Evolutionary conservation across 1,140 invertebrate species (phyloP).

Genomic region (Drosophila setifemur): DNA sequence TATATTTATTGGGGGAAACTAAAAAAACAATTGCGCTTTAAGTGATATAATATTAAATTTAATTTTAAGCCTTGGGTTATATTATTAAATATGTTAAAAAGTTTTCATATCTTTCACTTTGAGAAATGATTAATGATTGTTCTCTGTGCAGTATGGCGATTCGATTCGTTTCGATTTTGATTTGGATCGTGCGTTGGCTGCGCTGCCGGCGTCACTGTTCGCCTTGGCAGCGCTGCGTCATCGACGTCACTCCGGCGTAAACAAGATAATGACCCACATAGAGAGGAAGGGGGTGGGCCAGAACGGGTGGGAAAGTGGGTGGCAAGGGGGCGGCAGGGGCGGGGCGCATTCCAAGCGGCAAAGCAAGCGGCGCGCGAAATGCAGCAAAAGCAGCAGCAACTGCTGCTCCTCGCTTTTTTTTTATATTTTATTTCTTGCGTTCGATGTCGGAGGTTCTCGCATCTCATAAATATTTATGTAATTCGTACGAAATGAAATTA

Average conservation of each 20-base stretch:
- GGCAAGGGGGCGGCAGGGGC: background rate
- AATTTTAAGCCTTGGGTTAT: no score
- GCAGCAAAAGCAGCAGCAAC: constrained; percentile 26
- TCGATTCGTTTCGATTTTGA: background rate
- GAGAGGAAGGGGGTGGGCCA: background rate
- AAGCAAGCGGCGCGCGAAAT: constrained; percentile 47
- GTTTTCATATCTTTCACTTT: background rate
- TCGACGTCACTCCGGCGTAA: constrained; percentile 53
- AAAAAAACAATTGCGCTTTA: no score
- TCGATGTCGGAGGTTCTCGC: no score
- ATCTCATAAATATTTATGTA: constrained; percentile 37
- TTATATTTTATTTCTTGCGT: no score
- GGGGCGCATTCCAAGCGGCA: constrained; percentile 45
- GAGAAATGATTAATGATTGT: background rate
- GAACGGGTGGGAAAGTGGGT: background rate
- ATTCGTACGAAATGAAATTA: no score
- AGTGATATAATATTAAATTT: no score
- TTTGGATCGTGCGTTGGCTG: constrained; percentile 7
- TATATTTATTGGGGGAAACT: no score
- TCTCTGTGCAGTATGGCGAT: background rate
- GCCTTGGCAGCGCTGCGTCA: constrained; percentile 32
- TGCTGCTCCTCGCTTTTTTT: background rate
- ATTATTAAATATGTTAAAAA: no score
- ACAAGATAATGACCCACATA: constrained; percentile 74
- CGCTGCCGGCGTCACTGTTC: constrained; percentile 7